Percentiles rank a stretch among this genome's conserved stretches.
phyloP scores from a whole-genome alignment of 2,888 invertebrate species.

The Drosophila neotestacea region DNA sequence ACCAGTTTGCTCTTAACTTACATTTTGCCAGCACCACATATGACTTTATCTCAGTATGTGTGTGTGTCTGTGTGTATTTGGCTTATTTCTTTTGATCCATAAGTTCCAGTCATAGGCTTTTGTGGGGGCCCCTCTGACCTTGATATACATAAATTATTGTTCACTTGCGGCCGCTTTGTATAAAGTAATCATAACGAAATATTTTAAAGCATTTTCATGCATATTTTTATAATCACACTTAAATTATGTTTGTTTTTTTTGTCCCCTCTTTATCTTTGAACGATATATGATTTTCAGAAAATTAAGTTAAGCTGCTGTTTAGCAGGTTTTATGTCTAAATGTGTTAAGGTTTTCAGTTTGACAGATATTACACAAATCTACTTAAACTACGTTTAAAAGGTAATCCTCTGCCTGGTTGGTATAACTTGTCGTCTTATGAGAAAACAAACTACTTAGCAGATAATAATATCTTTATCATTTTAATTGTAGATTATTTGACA shows the following conservation, averaged over 20 bases:
- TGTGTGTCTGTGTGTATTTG: slow-evolving; percentile 27
- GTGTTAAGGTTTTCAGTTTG: neutral
- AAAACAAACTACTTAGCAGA: too few relatives aligned
- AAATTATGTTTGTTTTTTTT: slow-evolving; percentile 10
- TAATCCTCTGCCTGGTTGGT: neutral
- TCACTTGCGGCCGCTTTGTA: slow-evolving; percentile 42
- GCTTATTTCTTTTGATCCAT: slow-evolving; percentile 58
- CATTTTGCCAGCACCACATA: slow-evolving; percentile 60
- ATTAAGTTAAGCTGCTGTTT: neutral
- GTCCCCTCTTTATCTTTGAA: neutral
- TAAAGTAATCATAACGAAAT: slow-evolving; percentile 62
- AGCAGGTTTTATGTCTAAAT: neutral
- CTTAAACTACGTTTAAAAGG: neutral
- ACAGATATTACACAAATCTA: neutral
- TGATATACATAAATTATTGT: slow-evolving; percentile 74
- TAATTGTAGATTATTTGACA: too few relatives aligned
- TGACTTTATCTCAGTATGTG: neutral
- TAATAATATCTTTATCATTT: too few relatives aligned
- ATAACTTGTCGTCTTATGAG: neutral
- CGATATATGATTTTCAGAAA: slow-evolving; percentile 4
- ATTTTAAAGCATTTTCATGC: slow-evolving; percentile 29
- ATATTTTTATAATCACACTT: slow-evolving; percentile 53
- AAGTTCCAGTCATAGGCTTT: slow-evolving; percentile 69
- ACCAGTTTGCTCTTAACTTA: slow-evolving; percentile 66
- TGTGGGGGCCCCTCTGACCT: slow-evolving; percentile 71